These are phyloP conservation scores for Chymomyza amoena DNA, from an alignment of 2,888 invertebrate genomes.

Conservation along the genomic window DNA sequence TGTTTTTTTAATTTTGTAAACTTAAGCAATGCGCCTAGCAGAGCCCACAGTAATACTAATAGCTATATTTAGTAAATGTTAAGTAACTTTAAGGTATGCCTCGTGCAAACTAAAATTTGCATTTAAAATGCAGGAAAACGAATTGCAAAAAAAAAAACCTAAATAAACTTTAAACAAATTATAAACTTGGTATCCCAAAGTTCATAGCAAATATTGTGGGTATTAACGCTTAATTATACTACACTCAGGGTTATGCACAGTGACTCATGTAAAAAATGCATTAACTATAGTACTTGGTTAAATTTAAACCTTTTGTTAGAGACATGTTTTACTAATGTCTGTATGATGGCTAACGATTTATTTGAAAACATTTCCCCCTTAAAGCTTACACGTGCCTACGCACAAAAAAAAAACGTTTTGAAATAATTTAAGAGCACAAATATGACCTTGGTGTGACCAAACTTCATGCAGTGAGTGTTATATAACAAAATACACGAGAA, in stretches of 20 bases:
- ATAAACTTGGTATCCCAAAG: too few relatives aligned
- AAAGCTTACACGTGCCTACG: conserved; percentile 52
- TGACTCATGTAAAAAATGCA: neutral
- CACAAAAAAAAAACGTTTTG: conserved; percentile 12
- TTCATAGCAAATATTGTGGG: too few relatives aligned
- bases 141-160: too few relatives aligned
- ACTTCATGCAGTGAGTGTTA: conserved; percentile 31
- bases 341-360: neutral
- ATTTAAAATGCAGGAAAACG: too few relatives aligned
- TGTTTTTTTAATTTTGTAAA: too few relatives aligned
- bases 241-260: too few relatives aligned
- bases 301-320: conserved; percentile 17
- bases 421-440: conserved; percentile 24
- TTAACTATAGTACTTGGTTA: neutral
- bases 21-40: too few relatives aligned
- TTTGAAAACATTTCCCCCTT: neutral
- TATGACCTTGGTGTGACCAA: conserved; percentile 61
- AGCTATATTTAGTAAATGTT: too few relatives aligned
- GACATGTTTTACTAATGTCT: neutral
- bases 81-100: too few relatives aligned
- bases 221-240: neutral
- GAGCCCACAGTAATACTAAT: too few relatives aligned
- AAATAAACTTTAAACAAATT: too few relatives aligned
- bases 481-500: conserved; percentile 4
- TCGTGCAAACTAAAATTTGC: too few relatives aligned